phyloP scores from a whole-genome alignment of 2,113 vertebrate genomes.

The Mus pahari region DNA sequence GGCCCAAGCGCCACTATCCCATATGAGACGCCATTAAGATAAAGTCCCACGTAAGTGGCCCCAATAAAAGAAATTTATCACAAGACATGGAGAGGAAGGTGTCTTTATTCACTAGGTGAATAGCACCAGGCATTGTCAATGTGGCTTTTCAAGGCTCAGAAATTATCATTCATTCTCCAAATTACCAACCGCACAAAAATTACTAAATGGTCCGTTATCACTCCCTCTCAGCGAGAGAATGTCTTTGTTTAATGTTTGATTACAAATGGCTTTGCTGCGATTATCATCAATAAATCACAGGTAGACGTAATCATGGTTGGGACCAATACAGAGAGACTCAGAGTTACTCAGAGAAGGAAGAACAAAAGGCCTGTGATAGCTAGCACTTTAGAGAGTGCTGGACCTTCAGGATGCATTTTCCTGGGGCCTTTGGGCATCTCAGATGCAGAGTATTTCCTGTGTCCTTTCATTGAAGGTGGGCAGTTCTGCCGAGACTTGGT shows the following conservation, averaged over 20 bases:
- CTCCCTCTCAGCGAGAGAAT: constrained; percentile 87
- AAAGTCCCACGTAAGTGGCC: constrained; percentile 88
- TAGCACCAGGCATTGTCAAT: constrained; percentile 87
- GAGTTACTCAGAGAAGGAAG: constrained; percentile 67
- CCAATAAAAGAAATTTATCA: constrained; percentile 92
- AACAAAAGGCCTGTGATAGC: constrained; percentile 68
- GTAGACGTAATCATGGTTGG: constrained; percentile 81
- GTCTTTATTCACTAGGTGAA: constrained; percentile 89
- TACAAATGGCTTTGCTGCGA: constrained; percentile 89
- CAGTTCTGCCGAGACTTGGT: background rate
- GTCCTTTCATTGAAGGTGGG: background rate
- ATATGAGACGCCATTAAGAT: constrained; percentile 89
- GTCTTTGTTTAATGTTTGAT: constrained; percentile 88
- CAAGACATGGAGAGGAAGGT: constrained; percentile 87
- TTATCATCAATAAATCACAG: constrained; percentile 91
- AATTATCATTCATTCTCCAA: constrained; percentile 92
- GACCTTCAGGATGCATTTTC: background rate
- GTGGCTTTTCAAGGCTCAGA: constrained; percentile 86
- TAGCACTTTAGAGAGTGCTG: background rate
- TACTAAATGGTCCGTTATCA: constrained; percentile 91
- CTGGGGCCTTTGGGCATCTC: background rate
- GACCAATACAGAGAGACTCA: constrained; percentile 67
- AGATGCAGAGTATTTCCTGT: background rate
- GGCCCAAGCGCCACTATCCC: constrained; percentile 84
- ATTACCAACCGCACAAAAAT: constrained; percentile 90